Evolutionary conservation across 2,888 invertebrate genomes (phyloP).

Genomic region (Argynnis bischoffii): DNA sequence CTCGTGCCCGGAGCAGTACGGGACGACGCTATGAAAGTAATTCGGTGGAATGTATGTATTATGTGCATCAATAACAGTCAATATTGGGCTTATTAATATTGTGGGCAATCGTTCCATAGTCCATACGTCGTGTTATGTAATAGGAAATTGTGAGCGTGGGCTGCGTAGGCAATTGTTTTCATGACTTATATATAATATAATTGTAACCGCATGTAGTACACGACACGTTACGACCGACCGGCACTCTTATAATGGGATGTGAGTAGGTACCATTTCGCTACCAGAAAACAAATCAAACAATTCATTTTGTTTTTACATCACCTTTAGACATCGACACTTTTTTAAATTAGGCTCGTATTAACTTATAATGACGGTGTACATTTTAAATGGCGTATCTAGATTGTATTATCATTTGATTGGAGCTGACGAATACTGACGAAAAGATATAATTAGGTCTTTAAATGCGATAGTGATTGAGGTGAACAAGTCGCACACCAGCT

Average conservation of each 20-base stretch:
- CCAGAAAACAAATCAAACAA: conserved; percentile 19
- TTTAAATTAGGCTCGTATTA: conserved; percentile 1
- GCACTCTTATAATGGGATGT: conserved; percentile 1
- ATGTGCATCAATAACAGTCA: not conserved
- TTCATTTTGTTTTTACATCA: conserved; percentile 4
- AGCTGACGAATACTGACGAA: not conserved
- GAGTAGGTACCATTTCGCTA: conserved; percentile 3
- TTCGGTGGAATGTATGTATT: conserved; percentile 6
- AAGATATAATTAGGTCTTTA: too few species aligned
- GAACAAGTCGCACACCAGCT: not conserved
- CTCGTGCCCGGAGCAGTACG: too few species aligned
- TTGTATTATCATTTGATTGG: not conserved
- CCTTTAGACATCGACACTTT: not conserved
- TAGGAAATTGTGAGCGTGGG: not conserved
- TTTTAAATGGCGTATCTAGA: not conserved
- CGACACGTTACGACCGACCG: conserved; percentile 12
- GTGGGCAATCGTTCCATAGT: not conserved
- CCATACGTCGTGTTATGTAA: not conserved
- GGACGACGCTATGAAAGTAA: not conserved
- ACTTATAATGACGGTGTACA: conserved; percentile 5
- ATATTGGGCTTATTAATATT: conserved; percentile 5
- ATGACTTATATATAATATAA: not conserved
- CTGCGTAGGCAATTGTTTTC: conserved; percentile 5
- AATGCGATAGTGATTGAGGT: not conserved
- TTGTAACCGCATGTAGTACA: not conserved